Percentiles rank a stretch among this genome's conserved stretches.
These are phyloP conservation scores for Bovichtus variegatus DNA, from an alignment of 2,797 vertebrate genomes.

Conservation along the genomic window DNA sequence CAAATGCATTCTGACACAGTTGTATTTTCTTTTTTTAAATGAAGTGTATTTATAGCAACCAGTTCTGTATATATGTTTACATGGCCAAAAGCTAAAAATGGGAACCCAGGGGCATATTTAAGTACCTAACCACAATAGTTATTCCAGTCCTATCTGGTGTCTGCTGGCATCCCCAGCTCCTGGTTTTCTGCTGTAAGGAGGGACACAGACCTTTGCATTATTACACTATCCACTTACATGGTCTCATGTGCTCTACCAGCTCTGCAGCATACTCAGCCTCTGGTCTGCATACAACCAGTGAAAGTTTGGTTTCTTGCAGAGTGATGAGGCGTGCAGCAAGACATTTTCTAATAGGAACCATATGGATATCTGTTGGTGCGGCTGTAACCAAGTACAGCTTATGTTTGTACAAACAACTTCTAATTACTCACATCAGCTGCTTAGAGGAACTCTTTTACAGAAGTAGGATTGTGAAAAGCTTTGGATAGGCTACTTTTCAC, in stretches of 20 bases:
- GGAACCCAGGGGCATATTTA: slow-evolving; percentile 66
- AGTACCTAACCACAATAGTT: slow-evolving; percentile 73
- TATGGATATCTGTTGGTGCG: slow-evolving; percentile 70
- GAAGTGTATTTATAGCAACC: slow-evolving; percentile 60
- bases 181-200: slow-evolving; percentile 59
- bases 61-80: slow-evolving; percentile 60
- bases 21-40: slow-evolving; percentile 13
- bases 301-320: slow-evolving; percentile 74
- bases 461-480: background rate
- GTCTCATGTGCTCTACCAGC: slow-evolving; percentile 62
- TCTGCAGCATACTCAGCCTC: slow-evolving; percentile 42
- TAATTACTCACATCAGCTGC: slow-evolving; percentile 57
- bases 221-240: slow-evolving; percentile 74
- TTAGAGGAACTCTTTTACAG: slow-evolving; percentile 2
- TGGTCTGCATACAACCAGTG: slow-evolving; percentile 51
- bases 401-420: slow-evolving; percentile 63
- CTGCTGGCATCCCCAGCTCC: slow-evolving; percentile 65
- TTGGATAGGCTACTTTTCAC: background rate
- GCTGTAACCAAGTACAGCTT: slow-evolving; percentile 55
- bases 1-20: slow-evolving; percentile 54
- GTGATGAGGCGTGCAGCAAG: slow-evolving; percentile 73
- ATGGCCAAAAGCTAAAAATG: slow-evolving; percentile 66
- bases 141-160: slow-evolving; percentile 76
- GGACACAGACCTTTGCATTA: slow-evolving; percentile 68
- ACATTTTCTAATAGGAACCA: slow-evolving; percentile 79